Evolutionary conservation across 2,797 vertebrate genomes (phyloP), one percentile per base, ranked within the genome.

Genomic region (Petrocephalus schoutedeni): DNA sequence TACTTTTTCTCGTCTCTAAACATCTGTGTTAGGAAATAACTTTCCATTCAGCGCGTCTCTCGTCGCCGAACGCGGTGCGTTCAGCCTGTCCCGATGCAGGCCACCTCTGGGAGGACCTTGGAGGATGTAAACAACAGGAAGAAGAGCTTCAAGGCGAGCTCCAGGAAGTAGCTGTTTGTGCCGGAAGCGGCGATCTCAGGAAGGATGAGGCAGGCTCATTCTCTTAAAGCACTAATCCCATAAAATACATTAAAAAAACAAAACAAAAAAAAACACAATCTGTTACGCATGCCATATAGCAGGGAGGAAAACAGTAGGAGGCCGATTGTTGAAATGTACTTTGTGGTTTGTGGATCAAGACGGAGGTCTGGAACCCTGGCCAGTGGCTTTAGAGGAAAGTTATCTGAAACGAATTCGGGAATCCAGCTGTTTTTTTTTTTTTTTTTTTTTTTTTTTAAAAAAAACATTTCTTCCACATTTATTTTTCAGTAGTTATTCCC

Each of bases 11-110:
- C 87, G 23, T 32, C 61, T 84, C 87, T 74, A 12, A 32, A 53
- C 91, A 84, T 3, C 90, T 93, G 88, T 92, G 89, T 92, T 89
- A 90, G 93, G 94, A 93, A 94, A 89, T 93, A 94, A 85, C 28
- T 88, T 10, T 19, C 23, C 71, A 67, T 86, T 86, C 41, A 53
- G 94, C 94, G 88, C 36, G 53, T 91, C 92, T 93, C 77, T 90
- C 92, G 89, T 92, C 74, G 91, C 89, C 57, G 87, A 90, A 16
- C 88, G 91, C 91, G 86, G 83, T 57, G 85, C 28, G 36, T 89
- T 87, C 51, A 54, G 84, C 56, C 36, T 82, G 82, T 82, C 85
- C 49, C 54, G 36, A 89, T 12, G 87, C 80, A 89, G 61, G 28
- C 91, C 87, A 88, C 77, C 89, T 67, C 54, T 90, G 28, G 84